Base-by-base conservation (phyloP, 2,888 invertebrate species). In the Chouioia cunea region DNA sequence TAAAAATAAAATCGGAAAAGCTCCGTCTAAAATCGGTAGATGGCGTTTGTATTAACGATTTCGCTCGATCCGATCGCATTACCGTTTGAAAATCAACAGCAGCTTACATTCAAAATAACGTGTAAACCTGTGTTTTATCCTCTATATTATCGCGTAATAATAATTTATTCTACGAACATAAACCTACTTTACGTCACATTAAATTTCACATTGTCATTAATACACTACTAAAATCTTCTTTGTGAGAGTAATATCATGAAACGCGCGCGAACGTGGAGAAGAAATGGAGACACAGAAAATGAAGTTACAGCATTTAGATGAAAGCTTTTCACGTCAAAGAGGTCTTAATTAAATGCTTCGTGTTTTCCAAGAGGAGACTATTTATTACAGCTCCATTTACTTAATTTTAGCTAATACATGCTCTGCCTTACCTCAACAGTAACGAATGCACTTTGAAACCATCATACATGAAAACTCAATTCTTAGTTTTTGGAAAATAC, bases 291-390 rank as follows among this genome's bases (percentile, higher is more conserved):
- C 58, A 27, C 1, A 20, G 44, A 14, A 70, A 72, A 73, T 73
- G 44, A 67, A 54, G 36, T 70, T 73, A 73, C 53, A 63, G 47
- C 69, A 68, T 68, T 53, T 43, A 60, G 57, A 16, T 48, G 63
- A 70, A 54, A 56, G 66, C 68, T 69, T 60, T 68, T 68, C 65
- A 69, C 20, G 47, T 57, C 36, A 71, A 58, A 60, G 22, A 14
- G 48, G 46, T 50, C 16, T 44, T 58, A 46, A 36, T 27, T 66
- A 50, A 71, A 43, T 52, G 52, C 60, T 43, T 58, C 50, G 50
- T 69, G 60, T 71, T 70, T 65, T 62, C 69, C 52, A 48, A 64
- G 68, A 56, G 60, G 46, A 50, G 65, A 64, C 59, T 47, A 74
- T 67, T 70, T 72, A 63, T 72, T 57, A 56, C 46, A 57, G 27